Conservation (phyloP, 2,113 vertebrate species). For the Emydura subglobosa region DNA sequence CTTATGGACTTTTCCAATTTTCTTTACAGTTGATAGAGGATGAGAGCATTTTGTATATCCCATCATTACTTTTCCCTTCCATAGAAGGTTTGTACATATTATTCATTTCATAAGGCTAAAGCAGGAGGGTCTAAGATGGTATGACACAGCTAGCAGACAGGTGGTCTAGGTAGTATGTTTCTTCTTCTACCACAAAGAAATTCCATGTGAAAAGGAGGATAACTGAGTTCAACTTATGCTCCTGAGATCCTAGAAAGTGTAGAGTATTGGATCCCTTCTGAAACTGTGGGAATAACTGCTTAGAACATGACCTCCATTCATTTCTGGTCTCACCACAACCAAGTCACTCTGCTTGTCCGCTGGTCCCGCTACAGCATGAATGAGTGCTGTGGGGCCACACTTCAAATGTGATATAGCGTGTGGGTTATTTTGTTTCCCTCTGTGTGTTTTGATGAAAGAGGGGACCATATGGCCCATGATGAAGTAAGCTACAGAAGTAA, state of each 20-base stretch:
- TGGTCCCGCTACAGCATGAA: neutral
- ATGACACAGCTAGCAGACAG: neutral
- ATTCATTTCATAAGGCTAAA: neutral
- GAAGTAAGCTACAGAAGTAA: too few species aligned
- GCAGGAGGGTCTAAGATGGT: neutral
- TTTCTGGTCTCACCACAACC: neutral
- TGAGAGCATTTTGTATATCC: fast-evolving
- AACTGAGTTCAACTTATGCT: too few species aligned
- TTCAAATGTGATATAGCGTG: neutral
- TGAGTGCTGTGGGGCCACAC: fast-evolving
- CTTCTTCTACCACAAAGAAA: too few species aligned
- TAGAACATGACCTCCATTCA: neutral
- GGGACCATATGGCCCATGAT: too few species aligned
- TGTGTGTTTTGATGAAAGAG: too few species aligned
- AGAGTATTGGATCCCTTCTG: too few species aligned
- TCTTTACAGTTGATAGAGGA: neutral
- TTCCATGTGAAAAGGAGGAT: too few species aligned
- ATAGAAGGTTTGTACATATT: fast-evolving
- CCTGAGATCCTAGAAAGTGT: too few species aligned
- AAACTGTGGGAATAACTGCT: too few species aligned
- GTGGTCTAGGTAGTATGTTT: too few species aligned
- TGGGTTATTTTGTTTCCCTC: neutral
- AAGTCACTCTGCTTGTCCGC: neutral
- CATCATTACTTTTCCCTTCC: neutral
- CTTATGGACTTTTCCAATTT: too few species aligned